Base-by-base conservation (phyloP, 92 coral and sea anemone species). In the Epizoanthus ramosus region DNA sequence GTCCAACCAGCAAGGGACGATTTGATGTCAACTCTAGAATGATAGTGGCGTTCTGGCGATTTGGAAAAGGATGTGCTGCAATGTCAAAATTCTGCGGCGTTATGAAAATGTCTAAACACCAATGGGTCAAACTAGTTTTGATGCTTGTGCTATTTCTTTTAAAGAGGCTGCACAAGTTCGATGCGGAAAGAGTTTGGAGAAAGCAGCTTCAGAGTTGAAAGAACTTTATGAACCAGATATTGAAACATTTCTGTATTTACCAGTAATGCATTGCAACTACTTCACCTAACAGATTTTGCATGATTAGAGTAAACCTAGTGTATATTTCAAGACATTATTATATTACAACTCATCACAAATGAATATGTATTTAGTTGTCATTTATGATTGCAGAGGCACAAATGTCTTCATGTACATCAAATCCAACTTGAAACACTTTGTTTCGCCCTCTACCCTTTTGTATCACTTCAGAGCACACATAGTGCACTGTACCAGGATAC, bases 351-450 rank as follows among this genome's bases (percentile, higher is more conserved):
- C n/a, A n/a, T n/a, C n/a, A n/a, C n/a, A n/a, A n/a, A n/a, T n/a
- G n/a, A n/a, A n/a, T n/a, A n/a, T n/a, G n/a, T 37, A 37, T 2
- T 37, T 5, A 37, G 43, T 37, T 37, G 43, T 37, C 43, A 37
- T 37, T 37, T 37, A 37, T 2, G 43, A 37, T 37, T 37, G 43
- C 23, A 45, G 81, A 80, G n/a, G 80, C 81, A 86, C 79, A 70
- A 7, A 86, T 71, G 74, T 60, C 85, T 59, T 86, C 89, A 80
- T 86, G 89, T 17, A 80, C 60, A 41, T 80, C 89, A 81, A 59
- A 52, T 21, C 80, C 60, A 72, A 86, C 81, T 53, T 79, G 74
- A 50, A 22, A 86, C 39, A 86, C 81, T 59, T 79, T 31, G 5
- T 61, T 86, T 13, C 53, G 74, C 37, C 89, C 80, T 56, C 79